Percentiles rank a stretch among this genome's conserved stretches.
These are phyloP conservation scores for Dipodomys stephensi DNA, from an alignment of 2,113 vertebrate genomes.

Conservation along the genomic window DNA sequence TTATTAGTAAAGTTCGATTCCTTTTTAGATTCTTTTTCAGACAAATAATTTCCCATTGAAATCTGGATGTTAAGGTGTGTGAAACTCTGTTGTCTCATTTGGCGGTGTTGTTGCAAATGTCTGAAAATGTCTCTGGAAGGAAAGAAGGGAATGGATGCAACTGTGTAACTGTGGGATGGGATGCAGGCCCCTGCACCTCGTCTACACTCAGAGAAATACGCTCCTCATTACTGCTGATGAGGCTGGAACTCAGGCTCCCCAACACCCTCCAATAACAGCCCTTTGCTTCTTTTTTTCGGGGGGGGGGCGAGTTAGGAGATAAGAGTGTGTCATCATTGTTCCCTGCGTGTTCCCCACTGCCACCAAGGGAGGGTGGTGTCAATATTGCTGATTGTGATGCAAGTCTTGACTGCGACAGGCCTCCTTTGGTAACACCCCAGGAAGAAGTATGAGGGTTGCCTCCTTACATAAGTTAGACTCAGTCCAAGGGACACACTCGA, in stretches of 20 bases:
- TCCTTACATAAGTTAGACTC: neutral
- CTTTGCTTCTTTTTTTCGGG: neutral
- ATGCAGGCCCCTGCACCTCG: neutral
- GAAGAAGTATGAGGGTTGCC: neutral
- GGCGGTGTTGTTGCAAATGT: neutral
- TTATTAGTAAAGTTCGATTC: neutral
- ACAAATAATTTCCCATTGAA: neutral
- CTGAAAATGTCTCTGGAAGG: neutral
- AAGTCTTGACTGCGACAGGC: neutral
- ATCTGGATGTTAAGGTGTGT: neutral
- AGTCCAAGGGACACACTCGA: neutral
- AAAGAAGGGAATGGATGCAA: too few species aligned
- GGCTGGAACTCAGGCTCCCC: neutral
- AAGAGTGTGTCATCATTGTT: neutral
- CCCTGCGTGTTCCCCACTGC: neutral
- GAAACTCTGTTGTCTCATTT: neutral
- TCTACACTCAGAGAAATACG: neutral
- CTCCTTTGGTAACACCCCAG: neutral
- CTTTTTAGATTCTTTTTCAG: neutral
- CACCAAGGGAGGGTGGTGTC: fast-evolving
- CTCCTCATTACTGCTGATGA: neutral
- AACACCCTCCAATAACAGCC: neutral
- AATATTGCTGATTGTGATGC: neutral
- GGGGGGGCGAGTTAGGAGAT: too few species aligned
- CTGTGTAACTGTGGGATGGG: neutral